Evolutionary conservation across 2,113 vertebrate species (phyloP), one percentile per base, ranked within the genome.

Genomic region (Hoplias malabaricus): DNA sequence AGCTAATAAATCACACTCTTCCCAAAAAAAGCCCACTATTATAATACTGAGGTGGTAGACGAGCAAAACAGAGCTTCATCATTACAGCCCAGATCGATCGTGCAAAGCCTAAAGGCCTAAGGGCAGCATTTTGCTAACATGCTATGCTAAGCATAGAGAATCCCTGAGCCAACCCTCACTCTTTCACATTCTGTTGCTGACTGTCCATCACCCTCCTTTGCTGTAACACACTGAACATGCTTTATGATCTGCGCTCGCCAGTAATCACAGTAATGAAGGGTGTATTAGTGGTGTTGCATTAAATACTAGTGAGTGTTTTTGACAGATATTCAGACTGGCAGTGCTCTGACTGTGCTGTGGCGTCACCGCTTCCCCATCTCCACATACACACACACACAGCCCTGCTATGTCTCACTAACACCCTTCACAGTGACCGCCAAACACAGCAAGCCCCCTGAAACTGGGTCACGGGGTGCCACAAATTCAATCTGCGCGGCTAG

Each of bases 1-100:
- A 89, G 87, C 90, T 90, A 90, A 92, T 91, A 92, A 91, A 92
- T 92, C 90, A 90, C 88, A 87, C 83, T 84, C 85, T 80, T 85
- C 88, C 79, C 77, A 83, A 83, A 83, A 85, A 89, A 90, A 89
- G 88, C 12, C 36, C 16, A 23, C 38, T 38, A 73, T 86, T 86
- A 86, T 89, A 88, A 90, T 88, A 33, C 63, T 85, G 87, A 82
- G 83, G 83, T 86, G 82, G 87, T 84, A 90, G 88, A 83, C 86
- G 75, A 89, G 84, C 86, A 82, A 86, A 90, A 89, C 56, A 82
- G 88, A 87, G 89, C 88, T 93, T 90, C 90, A 92, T 91, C 86
- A 92, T 92, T 91, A 92, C 87, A 84, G 81, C 78, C 84, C 85
- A 79, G 83, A 93, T 93, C 80, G 90, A 93, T 92, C 83, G 79